Conservation (phyloP, 2,888 invertebrate species). For the Sinhomidia bicolor region DNA sequence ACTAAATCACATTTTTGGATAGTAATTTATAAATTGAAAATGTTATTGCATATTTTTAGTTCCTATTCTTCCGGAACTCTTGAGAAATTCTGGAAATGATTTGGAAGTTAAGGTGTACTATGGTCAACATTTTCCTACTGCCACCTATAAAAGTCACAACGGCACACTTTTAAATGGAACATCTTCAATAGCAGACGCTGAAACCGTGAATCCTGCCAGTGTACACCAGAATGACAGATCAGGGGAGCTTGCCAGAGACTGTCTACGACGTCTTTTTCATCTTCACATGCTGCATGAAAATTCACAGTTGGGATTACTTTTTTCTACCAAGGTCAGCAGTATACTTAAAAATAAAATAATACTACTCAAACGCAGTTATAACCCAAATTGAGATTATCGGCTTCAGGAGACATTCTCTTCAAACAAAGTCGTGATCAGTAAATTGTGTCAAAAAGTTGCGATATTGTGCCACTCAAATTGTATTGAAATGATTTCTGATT, state of each 20-base stretch:
- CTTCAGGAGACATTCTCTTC: not conserved
- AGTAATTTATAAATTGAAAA: no score
- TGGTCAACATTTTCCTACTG: slow-evolving; percentile 42
- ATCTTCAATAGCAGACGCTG: slow-evolving; percentile 19
- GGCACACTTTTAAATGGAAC: not conserved
- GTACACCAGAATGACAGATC: slow-evolving; percentile 59
- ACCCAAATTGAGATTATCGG: no score
- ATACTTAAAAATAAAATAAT: no score
- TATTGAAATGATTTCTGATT: not conserved
- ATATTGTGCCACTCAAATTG: no score
- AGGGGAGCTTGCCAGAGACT: slow-evolving; percentile 64
- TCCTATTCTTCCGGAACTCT: slow-evolving; percentile 87
- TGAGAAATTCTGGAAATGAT: slow-evolving; percentile 80
- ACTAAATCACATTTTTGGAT: not conserved
- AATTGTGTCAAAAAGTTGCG: no score
- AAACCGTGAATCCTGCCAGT: slow-evolving; percentile 11
- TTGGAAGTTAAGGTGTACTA: slow-evolving; percentile 46
- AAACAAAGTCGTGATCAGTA: slow-evolving; percentile 34
- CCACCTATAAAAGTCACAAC: not conserved
- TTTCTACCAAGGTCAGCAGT: slow-evolving; percentile 81
- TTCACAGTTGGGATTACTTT: slow-evolving; percentile 86
- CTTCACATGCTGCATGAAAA: slow-evolving; percentile 83
- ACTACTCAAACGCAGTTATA: no score
- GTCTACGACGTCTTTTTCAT: slow-evolving; percentile 73
- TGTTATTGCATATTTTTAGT: slow-evolving; percentile 83